These are phyloP conservation scores for Drosophila dunni DNA, from an alignment of 1,140 invertebrate species.

Conservation along the genomic window DNA sequence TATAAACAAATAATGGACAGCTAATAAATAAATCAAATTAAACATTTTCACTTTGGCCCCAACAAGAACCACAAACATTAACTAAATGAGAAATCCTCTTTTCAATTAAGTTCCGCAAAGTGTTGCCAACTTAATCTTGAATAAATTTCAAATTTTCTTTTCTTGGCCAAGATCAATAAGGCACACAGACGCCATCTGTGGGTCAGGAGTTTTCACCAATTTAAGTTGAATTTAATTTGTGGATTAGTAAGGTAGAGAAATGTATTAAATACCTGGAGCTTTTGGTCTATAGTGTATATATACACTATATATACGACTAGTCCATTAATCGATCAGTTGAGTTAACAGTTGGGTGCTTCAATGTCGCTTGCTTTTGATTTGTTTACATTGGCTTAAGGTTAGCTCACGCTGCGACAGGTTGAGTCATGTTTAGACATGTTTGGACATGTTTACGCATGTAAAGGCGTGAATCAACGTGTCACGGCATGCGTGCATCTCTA, in stretches of 20 bases:
- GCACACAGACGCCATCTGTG: too few relatives aligned
- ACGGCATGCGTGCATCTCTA: slow-evolving; percentile 7
- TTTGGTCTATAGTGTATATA: too few relatives aligned
- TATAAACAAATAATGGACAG: slow-evolving; percentile 80
- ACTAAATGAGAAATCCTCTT: slow-evolving; percentile 12
- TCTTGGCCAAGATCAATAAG: slow-evolving; percentile 26
- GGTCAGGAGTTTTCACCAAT: too few relatives aligned
- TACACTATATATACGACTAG: too few relatives aligned
- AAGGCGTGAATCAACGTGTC: slow-evolving; percentile 5
- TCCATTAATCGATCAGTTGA: neutral
- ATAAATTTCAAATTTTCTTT: neutral
- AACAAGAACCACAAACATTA: neutral
- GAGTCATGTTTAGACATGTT: slow-evolving; percentile 10
- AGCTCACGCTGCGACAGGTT: neutral
- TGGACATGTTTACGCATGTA: slow-evolving; percentile 5
- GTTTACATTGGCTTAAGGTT: slow-evolving; percentile 3
- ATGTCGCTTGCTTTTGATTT: neutral
- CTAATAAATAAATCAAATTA: slow-evolving; percentile 82
- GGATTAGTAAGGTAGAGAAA: too few relatives aligned
- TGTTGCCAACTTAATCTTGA: slow-evolving; percentile 17
- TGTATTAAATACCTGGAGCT: too few relatives aligned
- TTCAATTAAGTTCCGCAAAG: slow-evolving; percentile 7
- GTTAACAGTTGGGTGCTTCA: neutral
- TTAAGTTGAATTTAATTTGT: too few relatives aligned
- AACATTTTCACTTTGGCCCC: slow-evolving; percentile 35